Base-by-base conservation (phyloP, 2,797 vertebrate genomes). In the Aratinga solstitialis region DNA sequence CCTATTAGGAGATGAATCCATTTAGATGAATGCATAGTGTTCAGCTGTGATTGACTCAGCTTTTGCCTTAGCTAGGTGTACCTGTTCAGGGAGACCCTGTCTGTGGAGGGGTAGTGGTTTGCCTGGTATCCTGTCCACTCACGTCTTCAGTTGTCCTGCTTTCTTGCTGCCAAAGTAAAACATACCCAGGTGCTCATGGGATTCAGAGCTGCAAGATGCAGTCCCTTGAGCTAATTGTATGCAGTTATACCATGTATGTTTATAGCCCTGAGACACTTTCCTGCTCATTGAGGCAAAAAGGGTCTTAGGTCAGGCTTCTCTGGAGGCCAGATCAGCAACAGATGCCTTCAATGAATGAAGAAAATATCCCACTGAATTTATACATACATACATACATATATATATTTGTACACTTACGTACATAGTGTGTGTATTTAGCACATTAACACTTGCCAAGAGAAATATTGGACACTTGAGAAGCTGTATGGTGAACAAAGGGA, bases 401-500 rank as follows among this genome's bases (percentile, higher is more conserved):
- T 24, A 10, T 26, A 32, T 38, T 5, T 10, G 2, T 32, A 66
- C 32, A 63, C 18, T 42, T 73, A 75, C 8, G 27, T 47, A 19
- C 36, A 7, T 59, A 8, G 5, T 74, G 2, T 66, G 20, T 68
- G 15, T 96, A 75, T 95, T 93, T 61, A 40, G 48, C 87, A 13
- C 68, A 89, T 81, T 94, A 93, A 97, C 85, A 93, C 86, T 93
- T 97, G 83, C 94, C 65, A 97, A 96, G 96, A 85, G 78, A 97
- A 95, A 92, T 96, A 92, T 34, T 92, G 69, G 67, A 74, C 76
- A 68, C 51, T 71, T 77, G 84, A 95, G 96, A 97, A 92, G 84
- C 69, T 82, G 88, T 92, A 69, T 88, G 85, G 87, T 95, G 96
- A 98, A 96, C 81, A 90, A 96, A 97, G 84, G 97, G 95, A 95